Evolutionary conservation across 2,888 invertebrate genomes (phyloP).

Genomic region (Elmis aenea): DNA sequence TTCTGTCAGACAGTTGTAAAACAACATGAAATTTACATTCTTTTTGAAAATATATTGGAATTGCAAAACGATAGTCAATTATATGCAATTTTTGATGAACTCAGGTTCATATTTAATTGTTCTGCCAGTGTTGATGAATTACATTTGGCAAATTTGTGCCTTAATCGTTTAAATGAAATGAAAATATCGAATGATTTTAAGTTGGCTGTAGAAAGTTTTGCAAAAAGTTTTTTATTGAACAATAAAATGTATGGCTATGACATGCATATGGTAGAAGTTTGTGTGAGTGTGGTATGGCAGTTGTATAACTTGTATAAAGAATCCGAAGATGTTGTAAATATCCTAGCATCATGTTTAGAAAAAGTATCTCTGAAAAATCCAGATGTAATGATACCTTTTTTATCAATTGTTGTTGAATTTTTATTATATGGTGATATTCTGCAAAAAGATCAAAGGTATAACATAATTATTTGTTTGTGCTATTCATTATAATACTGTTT

Average conservation of each 20-base stretch:
- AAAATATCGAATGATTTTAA: constrained; percentile 10
- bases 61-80: constrained; percentile 21
- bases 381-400: constrained; percentile 23
- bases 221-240: constrained; percentile 9
- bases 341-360: constrained; percentile 13
- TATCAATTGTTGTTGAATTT: constrained; percentile 47
- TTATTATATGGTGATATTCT: constrained; percentile 50
- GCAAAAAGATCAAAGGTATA: constrained; percentile 54
- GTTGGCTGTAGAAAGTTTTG: constrained; percentile 8
- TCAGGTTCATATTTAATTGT: constrained; percentile 5
- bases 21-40: constrained; percentile 2
- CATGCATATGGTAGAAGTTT: constrained; percentile 1
- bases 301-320: constrained; percentile 12
- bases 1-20: neutral
- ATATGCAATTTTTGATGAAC: constrained; percentile 17
- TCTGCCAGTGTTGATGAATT: constrained; percentile 1
- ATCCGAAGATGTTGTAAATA: constrained; percentile 13
- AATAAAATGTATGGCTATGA: constrained; percentile 3
- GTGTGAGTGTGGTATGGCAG: neutral
- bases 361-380: constrained; percentile 6
- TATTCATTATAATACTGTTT: too few species aligned
- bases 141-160: constrained; percentile 4
- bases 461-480: too few species aligned
- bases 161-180: constrained; percentile 9
- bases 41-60: constrained; percentile 24